Conservation (phyloP, 2,113 vertebrate species). For the Danio rerio region GRCz12tu NC_133186.1:27039501-27040000, state of each 20-base stretch:
- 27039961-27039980: no score
- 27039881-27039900: conserved; percentile 95
- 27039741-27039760: conserved; percentile 98
- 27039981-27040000: no score
- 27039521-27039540: conserved; percentile 73
- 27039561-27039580: conserved; percentile 79
- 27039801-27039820: conserved; percentile 98
- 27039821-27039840: conserved; percentile 96
- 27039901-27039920: conserved; percentile 84
- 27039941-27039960: no score
- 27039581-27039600: conserved; percentile 77
- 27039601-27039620: conserved; percentile 51
- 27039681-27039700: conserved; percentile 94
- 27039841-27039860: conserved; percentile 97
- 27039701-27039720: conserved; percentile 94
- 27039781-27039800: conserved; percentile 98
- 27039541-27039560: conserved; percentile 65
- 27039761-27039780: conserved; percentile 93
- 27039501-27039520: conserved; percentile 72
- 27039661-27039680: conserved; percentile 94
- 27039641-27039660: neutral
- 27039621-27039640: conserved; percentile 28
- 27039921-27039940: no score
- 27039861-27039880: conserved; percentile 89
- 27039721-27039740: conserved; percentile 96